A percentile compares a stretch with the other conserved stretches of the same genome.
These are phyloP conservation scores for Lucilia cuprina DNA, from an alignment of 1,140 invertebrate species.

Conservation along the genomic window DNA sequence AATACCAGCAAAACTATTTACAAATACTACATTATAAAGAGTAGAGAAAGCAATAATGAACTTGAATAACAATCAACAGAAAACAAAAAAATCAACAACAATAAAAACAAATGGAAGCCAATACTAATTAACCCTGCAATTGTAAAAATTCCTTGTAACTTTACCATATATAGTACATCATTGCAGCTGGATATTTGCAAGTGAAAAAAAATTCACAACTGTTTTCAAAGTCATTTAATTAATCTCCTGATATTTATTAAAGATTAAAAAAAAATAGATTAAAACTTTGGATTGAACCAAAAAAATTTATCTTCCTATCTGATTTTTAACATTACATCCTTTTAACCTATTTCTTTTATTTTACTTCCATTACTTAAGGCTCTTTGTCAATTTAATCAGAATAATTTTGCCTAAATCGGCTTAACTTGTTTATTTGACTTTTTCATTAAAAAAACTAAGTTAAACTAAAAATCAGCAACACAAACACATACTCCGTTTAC, in stretches of 20 bases:
- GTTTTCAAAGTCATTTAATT: too few relatives aligned
- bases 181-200: too few relatives aligned
- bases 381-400: not conserved
- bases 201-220: too few relatives aligned
- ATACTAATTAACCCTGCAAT: not conserved
- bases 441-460: too few relatives aligned
- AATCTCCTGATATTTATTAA: too few relatives aligned
- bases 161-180: too few relatives aligned
- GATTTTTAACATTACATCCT: not conserved
- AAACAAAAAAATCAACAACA: not conserved
- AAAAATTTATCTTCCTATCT: too few relatives aligned
- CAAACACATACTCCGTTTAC: not conserved
- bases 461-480: not conserved
- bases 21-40: not conserved
- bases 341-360: not conserved
- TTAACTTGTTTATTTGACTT: not conserved
- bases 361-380: not conserved
- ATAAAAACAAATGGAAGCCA: not conserved
- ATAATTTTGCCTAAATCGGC: not conserved
- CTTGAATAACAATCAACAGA: not conserved
- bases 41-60: not conserved
- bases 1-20: not conserved
- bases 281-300: too few relatives aligned
- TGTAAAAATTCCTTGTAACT: too few relatives aligned
- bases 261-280: too few relatives aligned